Percentiles rank a stretch among this genome's conserved stretches.
Conservation (phyloP, 2,888 invertebrate species). For the Empis stercorea region DNA sequence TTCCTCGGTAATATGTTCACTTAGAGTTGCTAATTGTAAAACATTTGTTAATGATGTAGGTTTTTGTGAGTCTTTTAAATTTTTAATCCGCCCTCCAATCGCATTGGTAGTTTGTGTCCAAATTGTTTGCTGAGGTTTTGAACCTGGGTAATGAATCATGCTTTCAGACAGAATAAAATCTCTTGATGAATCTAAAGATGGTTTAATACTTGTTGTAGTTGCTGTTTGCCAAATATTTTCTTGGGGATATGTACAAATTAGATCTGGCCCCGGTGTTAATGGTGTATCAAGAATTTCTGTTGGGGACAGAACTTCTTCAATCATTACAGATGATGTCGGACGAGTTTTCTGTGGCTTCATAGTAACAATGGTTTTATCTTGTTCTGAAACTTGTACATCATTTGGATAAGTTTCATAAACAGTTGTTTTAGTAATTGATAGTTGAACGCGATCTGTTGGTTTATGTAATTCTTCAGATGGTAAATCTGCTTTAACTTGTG, state of each 20-base stretch:
- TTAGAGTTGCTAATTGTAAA: constrained; percentile 46
- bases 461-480: neutral
- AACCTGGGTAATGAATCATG: constrained; percentile 4
- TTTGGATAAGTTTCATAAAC: constrained; percentile 25
- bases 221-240: constrained; percentile 24
- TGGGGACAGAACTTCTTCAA: constrained; percentile 41
- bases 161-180: constrained; percentile 8
- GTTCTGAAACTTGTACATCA: constrained; percentile 20
- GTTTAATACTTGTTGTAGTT: constrained; percentile 12
- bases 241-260: constrained; percentile 15
- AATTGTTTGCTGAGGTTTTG: constrained; percentile 20
- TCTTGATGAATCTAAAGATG: constrained; percentile 12
- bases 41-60: constrained; percentile 47
- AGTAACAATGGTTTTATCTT: constrained; percentile 25
- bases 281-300: constrained; percentile 37
- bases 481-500: too few species aligned
- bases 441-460: constrained; percentile 20
- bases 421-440: constrained; percentile 27
- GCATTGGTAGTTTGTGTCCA: constrained; percentile 43
- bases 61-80: constrained; percentile 37
- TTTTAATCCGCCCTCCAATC: constrained; percentile 42
- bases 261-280: constrained; percentile 38
- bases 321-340: constrained; percentile 39
- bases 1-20: constrained; percentile 42
- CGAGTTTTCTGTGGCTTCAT: constrained; percentile 21